A percentile compares a stretch with the other conserved stretches of the same genome.
These are phyloP conservation scores for Pheucticus melanocephalus DNA, from an alignment of 2,113 vertebrate species.

Conservation along the genomic window DNA sequence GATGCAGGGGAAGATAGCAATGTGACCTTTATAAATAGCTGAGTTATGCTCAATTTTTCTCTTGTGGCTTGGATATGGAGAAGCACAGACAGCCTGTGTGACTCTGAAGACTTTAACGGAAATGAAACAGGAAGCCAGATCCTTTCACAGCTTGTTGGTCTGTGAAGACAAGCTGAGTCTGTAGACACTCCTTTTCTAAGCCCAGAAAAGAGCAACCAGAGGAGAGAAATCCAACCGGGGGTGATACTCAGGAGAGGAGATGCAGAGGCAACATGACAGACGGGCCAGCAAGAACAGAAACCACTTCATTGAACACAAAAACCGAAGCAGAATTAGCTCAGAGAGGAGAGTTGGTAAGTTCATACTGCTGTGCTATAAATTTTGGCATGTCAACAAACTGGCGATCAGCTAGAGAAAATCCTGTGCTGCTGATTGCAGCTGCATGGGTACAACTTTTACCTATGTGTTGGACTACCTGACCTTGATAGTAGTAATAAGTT, in stretches of 20 bases:
- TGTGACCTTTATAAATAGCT: constrained; percentile 12
- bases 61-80: constrained; percentile 17
- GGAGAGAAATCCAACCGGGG: background rate
- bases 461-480: background rate
- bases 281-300: background rate
- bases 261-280: background rate
- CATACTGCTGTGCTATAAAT: background rate
- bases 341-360: background rate
- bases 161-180: background rate
- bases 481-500: background rate
- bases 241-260: background rate
- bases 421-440: background rate
- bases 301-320: background rate
- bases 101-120: constrained; percentile 7
- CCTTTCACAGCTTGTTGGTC: background rate
- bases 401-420: background rate
- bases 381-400: background rate
- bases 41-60: background rate
- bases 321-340: background rate
- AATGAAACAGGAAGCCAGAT: constrained; percentile 64
- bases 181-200: background rate
- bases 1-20: background rate
- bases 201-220: background rate
- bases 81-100: background rate
- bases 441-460: background rate